Conservation (phyloP, 2,797 vertebrate species). For the Pipistrellus nathusii region DNA sequence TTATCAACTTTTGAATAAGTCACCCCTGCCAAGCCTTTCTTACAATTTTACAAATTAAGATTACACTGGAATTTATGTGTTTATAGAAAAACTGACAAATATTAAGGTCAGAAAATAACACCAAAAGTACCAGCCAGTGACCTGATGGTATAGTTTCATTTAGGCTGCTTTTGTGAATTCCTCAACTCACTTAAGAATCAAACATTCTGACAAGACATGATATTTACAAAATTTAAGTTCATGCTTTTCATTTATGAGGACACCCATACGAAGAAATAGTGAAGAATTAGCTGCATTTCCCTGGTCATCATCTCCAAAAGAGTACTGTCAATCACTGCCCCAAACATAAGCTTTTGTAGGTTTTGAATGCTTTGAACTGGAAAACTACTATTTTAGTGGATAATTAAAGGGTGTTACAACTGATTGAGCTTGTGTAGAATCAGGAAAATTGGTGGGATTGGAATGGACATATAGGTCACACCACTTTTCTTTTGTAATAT, state of each 20-base stretch:
- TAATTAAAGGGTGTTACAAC: constrained; percentile 78
- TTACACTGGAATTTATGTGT: constrained; percentile 10
- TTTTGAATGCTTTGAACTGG: constrained; percentile 77
- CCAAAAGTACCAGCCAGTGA: neutral
- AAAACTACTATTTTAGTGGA: constrained; percentile 77
- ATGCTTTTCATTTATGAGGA: constrained; percentile 27
- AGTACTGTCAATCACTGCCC: constrained; percentile 62
- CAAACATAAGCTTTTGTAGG: constrained; percentile 59
- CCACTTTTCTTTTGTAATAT: constrained; percentile 69
- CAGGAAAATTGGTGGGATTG: constrained; percentile 72
- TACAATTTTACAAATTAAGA: constrained; percentile 58
- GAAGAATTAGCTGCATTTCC: constrained; percentile 57
- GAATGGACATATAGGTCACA: constrained; percentile 66
- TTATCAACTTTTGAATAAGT: constrained; percentile 36
- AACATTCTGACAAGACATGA: constrained; percentile 13
- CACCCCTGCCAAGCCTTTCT: neutral
- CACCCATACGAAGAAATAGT: constrained; percentile 38
- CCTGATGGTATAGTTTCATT: constrained; percentile 33
- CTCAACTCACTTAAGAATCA: constrained; percentile 55
- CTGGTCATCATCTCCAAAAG: constrained; percentile 21
- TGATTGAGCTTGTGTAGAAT: constrained; percentile 78
- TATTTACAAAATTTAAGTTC: constrained; percentile 53
- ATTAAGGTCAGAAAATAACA: constrained; percentile 53
- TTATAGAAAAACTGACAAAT: constrained; percentile 61
- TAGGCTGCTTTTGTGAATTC: constrained; percentile 56